These are phyloP conservation scores for Anas capensis DNA, from an alignment of 2,797 vertebrate genomes.

Conservation along the genomic window DNA sequence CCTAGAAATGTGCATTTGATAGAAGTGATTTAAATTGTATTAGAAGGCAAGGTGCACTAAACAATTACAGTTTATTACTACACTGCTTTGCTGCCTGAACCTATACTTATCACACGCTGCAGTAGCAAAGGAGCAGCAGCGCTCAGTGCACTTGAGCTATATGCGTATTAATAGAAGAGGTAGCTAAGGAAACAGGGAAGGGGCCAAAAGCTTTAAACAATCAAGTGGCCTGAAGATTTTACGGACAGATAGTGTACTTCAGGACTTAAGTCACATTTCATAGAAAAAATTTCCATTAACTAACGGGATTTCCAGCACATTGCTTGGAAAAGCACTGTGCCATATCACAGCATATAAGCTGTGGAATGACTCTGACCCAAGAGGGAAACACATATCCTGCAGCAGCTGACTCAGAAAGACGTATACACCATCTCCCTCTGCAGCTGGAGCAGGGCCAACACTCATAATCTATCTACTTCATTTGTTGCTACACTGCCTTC, in stretches of 20 bases:
- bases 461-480: background rate
- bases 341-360: background rate
- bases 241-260: background rate
- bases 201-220: conserved; percentile 18
- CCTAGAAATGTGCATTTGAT: conserved; percentile 70
- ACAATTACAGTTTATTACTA: conserved; percentile 74
- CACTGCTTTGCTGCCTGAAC: conserved; percentile 69
- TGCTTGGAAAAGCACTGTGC: background rate
- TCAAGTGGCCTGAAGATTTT: conserved; percentile 9
- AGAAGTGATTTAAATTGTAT: conserved; percentile 72
- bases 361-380: background rate
- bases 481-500: background rate
- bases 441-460: conserved; percentile 32
- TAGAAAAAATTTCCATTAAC: background rate
- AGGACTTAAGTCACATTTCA: conserved; percentile 8
- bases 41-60: conserved; percentile 73
- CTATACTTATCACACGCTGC: conserved; percentile 51
- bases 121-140: conserved; percentile 25
- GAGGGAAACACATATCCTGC: conserved; percentile 20
- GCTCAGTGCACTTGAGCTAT: background rate
- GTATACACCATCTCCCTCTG: background rate
- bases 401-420: conserved; percentile 48
- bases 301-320: background rate
- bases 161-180: conserved; percentile 25
- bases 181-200: conserved; percentile 22